A percentile compares a stretch with the other conserved stretches of the same genome.
These are phyloP conservation scores for Hippocampus mohnikei DNA, from an alignment of 2,113 vertebrate genomes.

Conservation along the genomic window DNA sequence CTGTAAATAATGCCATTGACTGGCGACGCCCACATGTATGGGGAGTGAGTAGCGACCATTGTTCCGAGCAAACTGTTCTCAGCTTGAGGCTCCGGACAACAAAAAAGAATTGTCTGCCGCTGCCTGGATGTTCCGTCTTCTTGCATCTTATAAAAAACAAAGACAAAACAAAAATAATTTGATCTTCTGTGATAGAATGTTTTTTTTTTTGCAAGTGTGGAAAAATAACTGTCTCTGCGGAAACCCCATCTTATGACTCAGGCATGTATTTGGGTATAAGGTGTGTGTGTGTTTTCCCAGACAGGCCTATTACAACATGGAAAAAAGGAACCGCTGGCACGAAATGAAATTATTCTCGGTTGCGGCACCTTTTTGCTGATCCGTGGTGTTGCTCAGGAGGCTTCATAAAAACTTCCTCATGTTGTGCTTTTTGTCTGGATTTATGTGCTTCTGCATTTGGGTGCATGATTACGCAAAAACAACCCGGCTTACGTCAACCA, in stretches of 20 bases:
- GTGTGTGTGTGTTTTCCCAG: constrained; percentile 40
- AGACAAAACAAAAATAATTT: not conserved
- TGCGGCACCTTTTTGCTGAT: not conserved
- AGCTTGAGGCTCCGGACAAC: constrained; percentile 6
- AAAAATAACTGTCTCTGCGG: constrained; percentile 21
- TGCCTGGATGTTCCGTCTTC: constrained; percentile 6
- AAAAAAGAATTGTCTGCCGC: not conserved
- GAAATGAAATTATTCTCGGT: constrained; percentile 18
- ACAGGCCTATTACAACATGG: constrained; percentile 30
- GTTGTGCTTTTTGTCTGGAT: too few species aligned
- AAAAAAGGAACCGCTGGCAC: constrained; percentile 24
- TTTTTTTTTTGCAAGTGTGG: not conserved
- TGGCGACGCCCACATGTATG: constrained; percentile 8
- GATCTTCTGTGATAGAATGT: constrained; percentile 4
- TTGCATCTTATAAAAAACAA: not conserved
- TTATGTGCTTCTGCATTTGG: too few species aligned
- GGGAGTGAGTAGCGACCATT: constrained; percentile 8
- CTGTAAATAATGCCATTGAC: constrained; percentile 15
- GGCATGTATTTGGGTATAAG: constrained; percentile 17
- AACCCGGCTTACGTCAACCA: too few species aligned
- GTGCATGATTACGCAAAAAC: too few species aligned
- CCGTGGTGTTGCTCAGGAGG: too few species aligned
- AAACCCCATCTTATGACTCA: constrained; percentile 39
- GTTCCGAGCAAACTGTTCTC: constrained; percentile 10
- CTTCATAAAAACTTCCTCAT: too few species aligned